These are phyloP conservation scores for Cryptocheilus praepositus DNA, from an alignment of 2,888 invertebrate genomes.

Conservation along the genomic window DNA sequence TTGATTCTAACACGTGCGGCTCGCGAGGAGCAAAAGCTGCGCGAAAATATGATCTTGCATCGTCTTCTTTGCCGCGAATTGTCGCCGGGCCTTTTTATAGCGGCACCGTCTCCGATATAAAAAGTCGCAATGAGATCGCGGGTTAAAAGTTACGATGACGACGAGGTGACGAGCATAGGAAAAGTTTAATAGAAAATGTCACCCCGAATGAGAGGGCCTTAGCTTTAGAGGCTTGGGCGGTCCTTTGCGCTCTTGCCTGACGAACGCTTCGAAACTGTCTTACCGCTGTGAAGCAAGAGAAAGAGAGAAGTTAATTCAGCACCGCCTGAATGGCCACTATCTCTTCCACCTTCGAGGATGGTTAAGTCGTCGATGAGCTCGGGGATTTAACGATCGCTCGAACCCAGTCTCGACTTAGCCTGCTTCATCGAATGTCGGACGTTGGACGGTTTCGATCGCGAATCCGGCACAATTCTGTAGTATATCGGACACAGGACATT, in stretches of 20 bases:
- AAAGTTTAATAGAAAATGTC: conserved; percentile 57
- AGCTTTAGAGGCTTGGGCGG: too few species aligned
- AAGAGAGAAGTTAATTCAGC: conserved; percentile 47
- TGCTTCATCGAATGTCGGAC: background rate
- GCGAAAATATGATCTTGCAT: too few species aligned
- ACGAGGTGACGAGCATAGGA: conserved; percentile 36
- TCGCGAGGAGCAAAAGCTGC: too few species aligned
- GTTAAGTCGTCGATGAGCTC: conserved; percentile 52
- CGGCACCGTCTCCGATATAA: background rate
- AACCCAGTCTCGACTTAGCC: background rate
- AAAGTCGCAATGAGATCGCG: conserved; percentile 7
- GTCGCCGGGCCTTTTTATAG: too few species aligned
- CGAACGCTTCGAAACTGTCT: conserved; percentile 24
- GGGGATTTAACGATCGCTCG: conserved; percentile 52
- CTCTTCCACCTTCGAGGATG: conserved; percentile 47
- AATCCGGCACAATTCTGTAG: too few species aligned
- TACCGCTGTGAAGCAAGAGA: conserved; percentile 40
- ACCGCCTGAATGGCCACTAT: conserved; percentile 48
- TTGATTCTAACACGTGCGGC: too few species aligned
- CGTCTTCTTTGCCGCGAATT: too few species aligned
- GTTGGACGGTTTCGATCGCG: too few species aligned
- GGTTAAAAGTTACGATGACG: conserved; percentile 36
- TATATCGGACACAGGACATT: too few species aligned
- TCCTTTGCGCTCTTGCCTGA: conserved; percentile 10
- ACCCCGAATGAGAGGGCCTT: conserved; percentile 17